A percentile compares a stretch with the other conserved stretches of the same genome.
Evolutionary conservation across 2,113 vertebrate species (phyloP).

Genomic region (Chunga burmeisteri): DNA sequence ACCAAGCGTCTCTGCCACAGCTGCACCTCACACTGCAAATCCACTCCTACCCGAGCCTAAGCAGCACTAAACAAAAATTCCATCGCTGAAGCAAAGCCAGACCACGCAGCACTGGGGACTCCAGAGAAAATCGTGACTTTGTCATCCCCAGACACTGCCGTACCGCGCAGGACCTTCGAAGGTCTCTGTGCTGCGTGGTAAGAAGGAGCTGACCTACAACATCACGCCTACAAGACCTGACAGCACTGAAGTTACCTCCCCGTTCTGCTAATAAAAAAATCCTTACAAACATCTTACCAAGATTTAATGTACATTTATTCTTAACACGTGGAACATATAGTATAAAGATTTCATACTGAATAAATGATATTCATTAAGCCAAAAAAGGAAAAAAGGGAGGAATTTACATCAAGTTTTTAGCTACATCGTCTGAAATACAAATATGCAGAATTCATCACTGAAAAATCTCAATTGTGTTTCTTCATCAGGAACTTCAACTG

Average conservation of each 20-base stretch:
- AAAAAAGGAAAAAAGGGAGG: slow-evolving; percentile 97
- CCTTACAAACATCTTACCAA: slow-evolving; percentile 99
- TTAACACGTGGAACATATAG: slow-evolving; percentile 99
- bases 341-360: slow-evolving; percentile 99
- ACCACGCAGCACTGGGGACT: background rate
- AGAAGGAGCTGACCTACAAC: background rate
- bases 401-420: slow-evolving; percentile 99
- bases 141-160: background rate
- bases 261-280: slow-evolving; percentile 74
- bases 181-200: background rate
- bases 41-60: background rate
- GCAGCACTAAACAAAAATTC: background rate
- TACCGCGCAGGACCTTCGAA: background rate
- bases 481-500: slow-evolving; percentile 96
- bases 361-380: slow-evolving; percentile 99
- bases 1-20: background rate
- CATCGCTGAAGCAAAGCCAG: background rate
- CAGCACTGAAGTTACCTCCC: background rate
- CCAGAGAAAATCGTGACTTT: background rate
- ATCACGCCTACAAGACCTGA: background rate
- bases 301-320: slow-evolving; percentile 99
- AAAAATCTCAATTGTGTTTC: slow-evolving; percentile 98
- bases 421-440: slow-evolving; percentile 99
- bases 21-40: background rate
- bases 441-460: slow-evolving; percentile 99